These are phyloP conservation scores for Porites rus DNA, from an alignment of 92 coral and sea anemone species.

Conservation along the genomic window DNA sequence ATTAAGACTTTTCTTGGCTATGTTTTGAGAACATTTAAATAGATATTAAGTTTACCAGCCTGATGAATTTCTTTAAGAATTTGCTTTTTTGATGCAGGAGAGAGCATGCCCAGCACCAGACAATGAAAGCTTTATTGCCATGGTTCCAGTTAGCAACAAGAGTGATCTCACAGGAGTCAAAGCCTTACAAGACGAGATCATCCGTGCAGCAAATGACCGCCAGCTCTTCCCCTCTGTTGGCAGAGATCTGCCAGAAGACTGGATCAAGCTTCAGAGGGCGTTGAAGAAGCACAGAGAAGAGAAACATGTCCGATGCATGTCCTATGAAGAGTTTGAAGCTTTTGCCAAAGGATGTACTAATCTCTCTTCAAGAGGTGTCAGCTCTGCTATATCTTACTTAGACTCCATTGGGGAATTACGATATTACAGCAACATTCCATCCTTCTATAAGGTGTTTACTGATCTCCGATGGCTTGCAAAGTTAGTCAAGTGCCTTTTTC, in stretches of 20 bases:
- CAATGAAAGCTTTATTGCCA: slow-evolving; percentile 43
- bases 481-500: slow-evolving; percentile 75
- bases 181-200: slow-evolving; percentile 71
- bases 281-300: slow-evolving; percentile 55
- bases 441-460: slow-evolving; percentile 71
- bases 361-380: slow-evolving; percentile 55
- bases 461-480: slow-evolving; percentile 88
- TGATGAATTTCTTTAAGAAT: no score
- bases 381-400: slow-evolving; percentile 73
- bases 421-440: slow-evolving; percentile 62
- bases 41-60: no score
- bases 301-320: slow-evolving; percentile 70
- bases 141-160: slow-evolving; percentile 86
- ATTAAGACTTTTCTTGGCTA: no score
- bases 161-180: slow-evolving; percentile 73
- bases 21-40: no score
- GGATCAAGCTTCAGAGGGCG: slow-evolving; percentile 77
- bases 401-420: slow-evolving; percentile 85
- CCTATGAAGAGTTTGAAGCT: slow-evolving; percentile 65
- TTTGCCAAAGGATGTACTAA: slow-evolving; percentile 58
- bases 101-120: not conserved
- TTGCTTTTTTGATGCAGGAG: slow-evolving; percentile 4
- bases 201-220: slow-evolving; percentile 68
- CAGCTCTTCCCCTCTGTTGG: slow-evolving; percentile 87
- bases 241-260: slow-evolving; percentile 77